These are phyloP conservation scores for Tetramorium bicarinatum DNA, from an alignment of 2,888 invertebrate species.

Conservation along the genomic window DNA sequence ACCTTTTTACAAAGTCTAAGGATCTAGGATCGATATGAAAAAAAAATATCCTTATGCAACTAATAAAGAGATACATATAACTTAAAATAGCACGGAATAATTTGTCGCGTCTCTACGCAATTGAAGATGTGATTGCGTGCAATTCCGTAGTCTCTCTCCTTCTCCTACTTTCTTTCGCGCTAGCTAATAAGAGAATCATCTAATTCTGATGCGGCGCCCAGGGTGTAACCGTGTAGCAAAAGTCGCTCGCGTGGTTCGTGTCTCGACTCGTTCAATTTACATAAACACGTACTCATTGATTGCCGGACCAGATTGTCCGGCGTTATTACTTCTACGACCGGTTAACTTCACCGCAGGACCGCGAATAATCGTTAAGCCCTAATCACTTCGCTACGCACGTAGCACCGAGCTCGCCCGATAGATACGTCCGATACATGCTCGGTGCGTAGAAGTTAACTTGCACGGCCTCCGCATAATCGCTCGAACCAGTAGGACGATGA, in stretches of 20 bases:
- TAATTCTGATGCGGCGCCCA: conserved; percentile 57
- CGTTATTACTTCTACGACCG: conserved; percentile 81
- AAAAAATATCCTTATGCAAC: not conserved
- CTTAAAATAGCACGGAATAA: conserved; percentile 4
- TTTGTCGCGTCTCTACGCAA: conserved; percentile 51
- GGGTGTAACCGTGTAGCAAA: conserved; percentile 71
- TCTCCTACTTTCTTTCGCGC: conserved; percentile 59
- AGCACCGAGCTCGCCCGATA: conserved; percentile 56
- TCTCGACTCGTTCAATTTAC: conserved; percentile 82
- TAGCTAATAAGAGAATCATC: conserved; percentile 73
- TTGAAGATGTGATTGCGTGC: conserved; percentile 60
- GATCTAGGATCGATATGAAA: not conserved
- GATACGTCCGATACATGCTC: conserved; percentile 46
- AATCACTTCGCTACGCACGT: conserved; percentile 71
- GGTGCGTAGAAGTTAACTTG: conserved; percentile 28
- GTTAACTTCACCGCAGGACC: conserved; percentile 73
- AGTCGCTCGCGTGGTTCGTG: conserved; percentile 79
- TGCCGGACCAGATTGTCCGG: conserved; percentile 80
- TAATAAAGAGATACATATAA: not conserved
- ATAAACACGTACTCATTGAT: conserved; percentile 85
- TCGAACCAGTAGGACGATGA: conserved; percentile 28
- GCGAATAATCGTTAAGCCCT: conserved; percentile 74
- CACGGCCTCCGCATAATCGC: conserved; percentile 36
- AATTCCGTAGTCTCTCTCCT: conserved; percentile 22
- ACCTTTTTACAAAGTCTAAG: not conserved